Percentiles rank a stretch among this genome's conserved stretches.
These are phyloP conservation scores for Drosophila nasuta DNA, from an alignment of 1,140 invertebrate genomes.

Conservation along the genomic window DNA sequence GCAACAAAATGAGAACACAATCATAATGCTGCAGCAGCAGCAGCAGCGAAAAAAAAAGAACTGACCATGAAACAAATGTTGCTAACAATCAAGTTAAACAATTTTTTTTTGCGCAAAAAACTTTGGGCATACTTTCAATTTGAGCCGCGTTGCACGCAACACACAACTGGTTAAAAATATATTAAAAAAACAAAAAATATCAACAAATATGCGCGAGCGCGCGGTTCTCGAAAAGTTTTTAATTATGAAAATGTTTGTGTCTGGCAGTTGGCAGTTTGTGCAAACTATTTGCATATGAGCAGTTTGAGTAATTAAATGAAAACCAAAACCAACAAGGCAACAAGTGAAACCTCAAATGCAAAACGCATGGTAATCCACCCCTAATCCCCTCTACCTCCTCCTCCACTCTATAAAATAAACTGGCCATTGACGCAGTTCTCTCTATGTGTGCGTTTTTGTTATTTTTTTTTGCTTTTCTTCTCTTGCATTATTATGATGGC, in stretches of 20 bases:
- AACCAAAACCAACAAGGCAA: constrained; percentile 35
- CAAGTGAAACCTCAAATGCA: constrained; percentile 46
- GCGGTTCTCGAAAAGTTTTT: constrained; percentile 33
- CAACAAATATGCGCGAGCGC: constrained; percentile 19
- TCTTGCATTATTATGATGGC: constrained; percentile 58
- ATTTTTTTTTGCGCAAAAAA: constrained; percentile 33
- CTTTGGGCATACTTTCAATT: constrained; percentile 52
- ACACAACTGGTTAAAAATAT: constrained; percentile 26
- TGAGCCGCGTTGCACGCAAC: constrained; percentile 23
- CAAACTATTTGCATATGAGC: constrained; percentile 32
- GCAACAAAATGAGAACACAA: constrained; percentile 24
- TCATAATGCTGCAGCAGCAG: constrained; percentile 28
- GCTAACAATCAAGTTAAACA: constrained; percentile 65
- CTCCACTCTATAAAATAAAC: not conserved
- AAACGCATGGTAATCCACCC: constrained; percentile 21
- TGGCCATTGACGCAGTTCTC: constrained; percentile 6
- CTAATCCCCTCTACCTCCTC: not conserved
- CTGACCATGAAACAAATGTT: constrained; percentile 65
- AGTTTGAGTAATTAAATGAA: constrained; percentile 46
- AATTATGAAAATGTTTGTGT: constrained; percentile 56
- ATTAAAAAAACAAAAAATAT: not conserved
- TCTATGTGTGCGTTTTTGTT: too few species aligned
- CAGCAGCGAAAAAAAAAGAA: constrained; percentile 24
- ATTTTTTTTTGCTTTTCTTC: constrained; percentile 3
- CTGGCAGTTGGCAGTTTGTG: constrained; percentile 27